phyloP scores from a whole-genome alignment of 1,140 invertebrate genomes.

The Dinoponera quadriceps region DNA sequence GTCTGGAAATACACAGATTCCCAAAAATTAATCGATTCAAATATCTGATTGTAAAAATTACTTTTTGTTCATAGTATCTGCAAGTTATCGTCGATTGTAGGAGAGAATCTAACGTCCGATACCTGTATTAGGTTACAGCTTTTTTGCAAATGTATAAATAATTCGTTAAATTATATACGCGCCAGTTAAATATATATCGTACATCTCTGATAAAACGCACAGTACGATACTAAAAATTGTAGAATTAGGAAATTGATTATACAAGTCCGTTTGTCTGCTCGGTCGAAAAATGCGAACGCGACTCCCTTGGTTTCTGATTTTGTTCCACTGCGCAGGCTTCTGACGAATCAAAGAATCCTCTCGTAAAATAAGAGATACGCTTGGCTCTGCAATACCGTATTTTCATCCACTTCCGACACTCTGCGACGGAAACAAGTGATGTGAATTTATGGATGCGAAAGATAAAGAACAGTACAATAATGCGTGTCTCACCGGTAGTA shows the following conservation, averaged over 20 bases:
- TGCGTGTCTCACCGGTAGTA: neutral
- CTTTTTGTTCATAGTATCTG: neutral
- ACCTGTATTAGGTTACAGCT: constrained; percentile 20
- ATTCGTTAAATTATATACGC: neutral
- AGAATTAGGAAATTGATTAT: constrained; percentile 33
- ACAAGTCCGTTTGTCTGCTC: constrained; percentile 12
- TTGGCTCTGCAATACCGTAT: constrained; percentile 93
- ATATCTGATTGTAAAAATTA: neutral
- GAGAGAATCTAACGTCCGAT: constrained; percentile 3
- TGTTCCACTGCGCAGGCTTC: neutral
- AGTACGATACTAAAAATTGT: constrained; percentile 27
- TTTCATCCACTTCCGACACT: constrained; percentile 93
- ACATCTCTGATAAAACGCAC: neutral
- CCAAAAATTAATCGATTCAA: neutral
- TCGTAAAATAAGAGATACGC: constrained; percentile 99
- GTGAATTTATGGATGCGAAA: constrained; percentile 1
- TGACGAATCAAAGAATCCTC: constrained; percentile 89
- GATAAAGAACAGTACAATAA: constrained; percentile 22
- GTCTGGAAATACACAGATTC: neutral
- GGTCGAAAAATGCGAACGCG: neutral
- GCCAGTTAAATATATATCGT: constrained; percentile 12
- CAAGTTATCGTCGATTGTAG: neutral
- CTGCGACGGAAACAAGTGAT: constrained; percentile 74
- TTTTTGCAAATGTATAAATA: constrained; percentile 26
- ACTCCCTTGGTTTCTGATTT: neutral